Evolutionary conservation across 2,113 vertebrate species (phyloP).

Genomic region (Polypterus bichir): DNA sequence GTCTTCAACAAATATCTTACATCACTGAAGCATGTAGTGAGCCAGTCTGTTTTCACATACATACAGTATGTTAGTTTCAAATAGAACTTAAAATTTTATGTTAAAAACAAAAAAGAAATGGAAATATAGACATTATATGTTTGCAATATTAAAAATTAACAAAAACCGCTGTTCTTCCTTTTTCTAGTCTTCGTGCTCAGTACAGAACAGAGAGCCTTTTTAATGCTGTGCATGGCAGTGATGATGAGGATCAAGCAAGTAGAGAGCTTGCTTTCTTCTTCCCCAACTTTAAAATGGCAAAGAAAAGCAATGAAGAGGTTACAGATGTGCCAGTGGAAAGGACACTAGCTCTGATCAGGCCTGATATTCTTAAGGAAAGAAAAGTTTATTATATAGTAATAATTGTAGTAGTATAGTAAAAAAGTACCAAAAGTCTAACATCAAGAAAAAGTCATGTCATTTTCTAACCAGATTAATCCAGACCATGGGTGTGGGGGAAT

Average conservation of each 20-base stretch:
- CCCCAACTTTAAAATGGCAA: slow-evolving; percentile 47
- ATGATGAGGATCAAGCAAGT: slow-evolving; percentile 48
- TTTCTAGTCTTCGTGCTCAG: slow-evolving; percentile 64
- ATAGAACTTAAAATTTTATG: too few relatives aligned
- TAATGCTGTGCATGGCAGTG: slow-evolving; percentile 67
- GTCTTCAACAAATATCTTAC: too few relatives aligned
- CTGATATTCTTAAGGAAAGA: slow-evolving; percentile 42
- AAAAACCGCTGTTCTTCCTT: slow-evolving; percentile 23
- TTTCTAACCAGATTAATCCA: too few relatives aligned
- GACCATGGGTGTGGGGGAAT: too few relatives aligned
- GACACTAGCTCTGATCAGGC: slow-evolving; percentile 55
- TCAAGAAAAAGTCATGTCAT: too few relatives aligned
- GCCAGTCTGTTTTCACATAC: too few relatives aligned
- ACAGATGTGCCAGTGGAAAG: slow-evolving; percentile 41
- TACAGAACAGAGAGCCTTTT: slow-evolving; percentile 63
- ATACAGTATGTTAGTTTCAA: too few relatives aligned
- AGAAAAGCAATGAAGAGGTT: slow-evolving; percentile 28
- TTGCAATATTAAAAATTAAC: background rate
- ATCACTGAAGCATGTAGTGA: too few relatives aligned
- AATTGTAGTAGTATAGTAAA: too few relatives aligned
- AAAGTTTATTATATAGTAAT: too few relatives aligned
- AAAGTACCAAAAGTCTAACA: too few relatives aligned
- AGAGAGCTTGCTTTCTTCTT: slow-evolving; percentile 71
- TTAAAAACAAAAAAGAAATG: background rate
- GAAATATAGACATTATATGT: background rate